phyloP scores from a whole-genome alignment of 2,797 vertebrate species.

The Gobio occitaniae region DNA sequence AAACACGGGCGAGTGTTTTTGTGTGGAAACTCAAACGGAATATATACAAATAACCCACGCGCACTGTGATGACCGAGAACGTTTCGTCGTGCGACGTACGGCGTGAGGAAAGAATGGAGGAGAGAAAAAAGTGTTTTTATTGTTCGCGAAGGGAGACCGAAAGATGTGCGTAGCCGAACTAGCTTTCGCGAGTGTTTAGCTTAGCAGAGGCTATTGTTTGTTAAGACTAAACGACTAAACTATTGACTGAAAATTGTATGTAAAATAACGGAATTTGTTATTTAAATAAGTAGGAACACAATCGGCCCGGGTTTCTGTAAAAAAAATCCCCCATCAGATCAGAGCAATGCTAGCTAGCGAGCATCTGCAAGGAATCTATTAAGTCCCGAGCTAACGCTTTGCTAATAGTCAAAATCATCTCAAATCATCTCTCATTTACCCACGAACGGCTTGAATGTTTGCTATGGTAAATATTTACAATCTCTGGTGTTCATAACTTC shows the following conservation, averaged over 20 bases:
- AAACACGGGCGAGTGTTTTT: slow-evolving; percentile 43
- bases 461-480: slow-evolving; percentile 17
- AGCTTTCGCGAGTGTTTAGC: slow-evolving; percentile 36
- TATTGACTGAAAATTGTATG: neutral
- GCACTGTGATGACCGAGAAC: neutral
- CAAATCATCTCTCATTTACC: neutral
- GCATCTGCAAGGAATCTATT: slow-evolving; percentile 32
- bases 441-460: neutral
- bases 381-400: slow-evolving; percentile 64
- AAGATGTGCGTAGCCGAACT: slow-evolving; percentile 53
- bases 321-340: neutral
- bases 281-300: neutral
- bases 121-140: slow-evolving; percentile 39
- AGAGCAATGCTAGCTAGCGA: slow-evolving; percentile 39
- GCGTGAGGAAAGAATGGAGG: neutral
- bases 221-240: neutral
- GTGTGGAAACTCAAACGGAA: slow-evolving; percentile 7
- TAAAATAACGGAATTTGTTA: neutral
- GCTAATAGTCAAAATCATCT: slow-evolving; percentile 74
- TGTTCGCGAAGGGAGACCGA: slow-evolving; percentile 37
- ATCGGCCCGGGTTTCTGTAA: neutral
- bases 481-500: neutral
- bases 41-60: neutral
- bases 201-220: slow-evolving; percentile 11
- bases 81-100: neutral